phyloP scores from a whole-genome alignment of 2,888 invertebrate genomes.

The Chaitophorus viminalis region DNA sequence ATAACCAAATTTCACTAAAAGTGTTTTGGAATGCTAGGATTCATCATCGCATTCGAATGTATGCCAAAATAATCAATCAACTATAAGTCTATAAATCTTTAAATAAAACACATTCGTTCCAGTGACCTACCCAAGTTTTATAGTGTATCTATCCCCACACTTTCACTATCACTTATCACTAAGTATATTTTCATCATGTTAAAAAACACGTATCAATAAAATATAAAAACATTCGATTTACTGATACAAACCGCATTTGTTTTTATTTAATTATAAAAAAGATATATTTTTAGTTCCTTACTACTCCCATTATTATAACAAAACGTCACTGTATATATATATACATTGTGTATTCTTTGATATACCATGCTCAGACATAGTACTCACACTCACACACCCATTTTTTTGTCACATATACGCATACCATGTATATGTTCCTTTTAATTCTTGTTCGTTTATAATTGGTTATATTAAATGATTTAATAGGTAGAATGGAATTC shows the following conservation, averaged over 20 bases:
- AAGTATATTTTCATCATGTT: too few relatives aligned
- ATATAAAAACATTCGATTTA: too few relatives aligned
- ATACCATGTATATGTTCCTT: background rate
- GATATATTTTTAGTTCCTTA: background rate
- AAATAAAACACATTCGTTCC: background rate
- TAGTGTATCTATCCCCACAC: too few relatives aligned
- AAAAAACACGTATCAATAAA: too few relatives aligned
- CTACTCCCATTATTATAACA: background rate
- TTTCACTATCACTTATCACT: too few relatives aligned
- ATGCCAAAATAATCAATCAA: too few relatives aligned
- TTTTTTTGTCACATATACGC: background rate
- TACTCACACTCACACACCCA: background rate
- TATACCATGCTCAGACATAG: too few relatives aligned
- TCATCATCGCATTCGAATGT: too few relatives aligned
- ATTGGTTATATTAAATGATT: slow-evolving; percentile 31
- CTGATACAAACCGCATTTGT: too few relatives aligned
- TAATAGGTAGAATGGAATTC: slow-evolving; percentile 39
- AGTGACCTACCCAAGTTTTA: background rate
- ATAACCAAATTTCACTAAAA: too few relatives aligned
- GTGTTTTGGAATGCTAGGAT: too few relatives aligned
- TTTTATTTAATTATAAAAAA: too few relatives aligned
- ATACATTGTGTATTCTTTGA: background rate
- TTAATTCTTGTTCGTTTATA: slow-evolving; percentile 10
- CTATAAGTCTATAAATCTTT: background rate
- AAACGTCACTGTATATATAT: background rate